Conservation (phyloP, 2,888 invertebrate genomes). For the Temnothorax ravouxi region DNA sequence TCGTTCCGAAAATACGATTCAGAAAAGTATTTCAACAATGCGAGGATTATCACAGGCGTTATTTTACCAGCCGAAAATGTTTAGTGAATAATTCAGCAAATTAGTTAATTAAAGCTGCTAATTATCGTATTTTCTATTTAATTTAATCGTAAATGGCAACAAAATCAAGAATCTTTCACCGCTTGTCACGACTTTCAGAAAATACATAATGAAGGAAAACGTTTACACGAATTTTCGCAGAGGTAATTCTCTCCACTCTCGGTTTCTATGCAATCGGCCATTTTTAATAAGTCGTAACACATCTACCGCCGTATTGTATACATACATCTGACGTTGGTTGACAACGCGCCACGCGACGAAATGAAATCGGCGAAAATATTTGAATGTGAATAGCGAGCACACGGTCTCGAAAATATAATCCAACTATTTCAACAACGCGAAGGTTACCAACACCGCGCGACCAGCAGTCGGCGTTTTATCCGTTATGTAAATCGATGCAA, state of each 20-base stretch:
- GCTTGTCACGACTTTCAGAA: not conserved
- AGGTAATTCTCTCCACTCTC: not conserved
- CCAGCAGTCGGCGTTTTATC: conserved; percentile 80
- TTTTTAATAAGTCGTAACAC: conserved; percentile 12
- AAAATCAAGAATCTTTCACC: not conserved
- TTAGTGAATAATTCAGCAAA: conserved; percentile 15
- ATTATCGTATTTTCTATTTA: conserved; percentile 17
- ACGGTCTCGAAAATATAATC: conserved; percentile 80
- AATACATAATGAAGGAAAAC: not conserved
- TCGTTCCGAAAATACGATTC: conserved; percentile 19
- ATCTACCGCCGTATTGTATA: not conserved
- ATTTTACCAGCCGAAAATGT: not conserved
- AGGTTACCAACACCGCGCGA: conserved; percentile 58
- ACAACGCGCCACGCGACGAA: conserved; percentile 74
- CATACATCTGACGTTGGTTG: conserved; percentile 69
- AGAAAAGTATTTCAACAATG: conserved; percentile 36
- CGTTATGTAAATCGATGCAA: conserved; percentile 86
- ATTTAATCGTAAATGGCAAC: not conserved
- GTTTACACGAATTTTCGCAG: not conserved
- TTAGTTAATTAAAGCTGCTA: conserved; percentile 15
- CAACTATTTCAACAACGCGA: conserved; percentile 82
- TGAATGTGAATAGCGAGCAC: conserved; percentile 81
- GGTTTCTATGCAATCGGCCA: not conserved
- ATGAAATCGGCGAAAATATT: conserved; percentile 82
- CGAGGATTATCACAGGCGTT: conserved; percentile 6